These are phyloP conservation scores for Bucorvus abyssinicus DNA, from an alignment of 2,797 vertebrate species.

Conservation along the genomic window DNA sequence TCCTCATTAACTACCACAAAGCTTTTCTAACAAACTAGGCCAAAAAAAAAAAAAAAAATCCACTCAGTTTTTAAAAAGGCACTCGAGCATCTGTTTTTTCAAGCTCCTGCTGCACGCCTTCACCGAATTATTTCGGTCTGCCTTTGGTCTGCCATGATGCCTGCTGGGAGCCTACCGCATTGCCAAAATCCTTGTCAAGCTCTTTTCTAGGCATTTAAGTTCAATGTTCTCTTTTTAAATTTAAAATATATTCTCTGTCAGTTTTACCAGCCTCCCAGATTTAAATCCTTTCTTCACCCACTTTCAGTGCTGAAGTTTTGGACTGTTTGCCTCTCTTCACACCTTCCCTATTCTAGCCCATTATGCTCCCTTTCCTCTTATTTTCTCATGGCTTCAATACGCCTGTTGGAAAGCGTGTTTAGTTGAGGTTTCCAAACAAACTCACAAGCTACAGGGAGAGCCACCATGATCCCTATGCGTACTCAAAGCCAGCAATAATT, in stretches of 20 bases:
- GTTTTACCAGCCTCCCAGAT: conserved; percentile 34
- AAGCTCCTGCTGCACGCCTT: conserved; percentile 16
- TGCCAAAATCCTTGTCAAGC: background rate
- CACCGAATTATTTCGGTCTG: background rate
- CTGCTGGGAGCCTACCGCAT: background rate
- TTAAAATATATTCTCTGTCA: background rate
- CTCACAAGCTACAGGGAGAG: background rate
- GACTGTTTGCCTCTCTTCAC: background rate
- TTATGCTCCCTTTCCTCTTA: background rate
- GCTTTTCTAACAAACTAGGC: background rate
- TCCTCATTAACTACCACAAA: background rate
- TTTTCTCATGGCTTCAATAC: background rate
- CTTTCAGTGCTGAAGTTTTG: conserved; percentile 47
- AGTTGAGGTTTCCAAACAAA: background rate
- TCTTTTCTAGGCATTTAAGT: background rate
- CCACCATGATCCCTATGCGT: accelerated
- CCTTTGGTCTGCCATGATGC: background rate
- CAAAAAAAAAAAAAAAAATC: background rate
- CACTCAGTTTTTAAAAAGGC: background rate
- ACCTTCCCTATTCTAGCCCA: background rate
- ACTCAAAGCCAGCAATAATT: background rate
- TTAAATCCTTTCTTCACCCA: background rate
- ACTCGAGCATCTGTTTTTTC: conserved; percentile 24
- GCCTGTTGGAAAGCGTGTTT: background rate
- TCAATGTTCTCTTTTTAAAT: background rate